Conservation (phyloP, 1,140 invertebrate species). For the Drosophila teissieri region DNA sequence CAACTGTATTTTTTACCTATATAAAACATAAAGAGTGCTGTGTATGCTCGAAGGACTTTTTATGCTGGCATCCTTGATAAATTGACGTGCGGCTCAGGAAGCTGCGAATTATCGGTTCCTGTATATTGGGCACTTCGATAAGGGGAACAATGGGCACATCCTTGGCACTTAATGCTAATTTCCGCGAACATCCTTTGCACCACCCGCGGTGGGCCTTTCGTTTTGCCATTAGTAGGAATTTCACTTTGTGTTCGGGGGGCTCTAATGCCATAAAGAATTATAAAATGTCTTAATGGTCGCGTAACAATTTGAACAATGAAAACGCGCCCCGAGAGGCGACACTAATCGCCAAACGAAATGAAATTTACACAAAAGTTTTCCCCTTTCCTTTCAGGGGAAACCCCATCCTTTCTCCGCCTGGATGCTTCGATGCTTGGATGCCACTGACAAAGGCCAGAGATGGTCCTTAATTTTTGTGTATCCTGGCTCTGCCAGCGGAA, state of each 20-base stretch:
- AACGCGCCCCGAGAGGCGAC: slow-evolving; percentile 59
- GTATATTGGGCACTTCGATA: slow-evolving; percentile 47
- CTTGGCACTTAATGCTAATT: slow-evolving; percentile 55
- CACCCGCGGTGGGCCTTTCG: slow-evolving; percentile 41
- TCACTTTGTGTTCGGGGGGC: slow-evolving; percentile 22
- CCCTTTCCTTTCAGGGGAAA: slow-evolving; percentile 19
- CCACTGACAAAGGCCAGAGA: slow-evolving; percentile 70
- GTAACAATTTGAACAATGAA: slow-evolving; percentile 81
- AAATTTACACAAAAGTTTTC: slow-evolving; percentile 79
- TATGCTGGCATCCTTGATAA: slow-evolving; percentile 6
- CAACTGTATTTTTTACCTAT: no score
- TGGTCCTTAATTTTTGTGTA: slow-evolving; percentile 51
- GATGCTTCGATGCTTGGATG: not conserved
- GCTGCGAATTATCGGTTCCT: slow-evolving; percentile 74
- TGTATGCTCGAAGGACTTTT: no score
- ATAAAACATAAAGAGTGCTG: no score
- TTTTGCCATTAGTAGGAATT: slow-evolving; percentile 68
- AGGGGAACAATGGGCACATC: slow-evolving; percentile 14
- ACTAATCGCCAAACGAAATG: slow-evolving; percentile 83
- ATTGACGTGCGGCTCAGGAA: slow-evolving; percentile 73
- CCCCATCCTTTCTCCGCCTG: not conserved
- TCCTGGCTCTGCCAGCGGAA: slow-evolving; percentile 68
- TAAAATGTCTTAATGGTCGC: slow-evolving; percentile 82
- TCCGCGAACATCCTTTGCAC: slow-evolving; percentile 36
- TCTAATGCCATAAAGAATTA: slow-evolving; percentile 71